phyloP scores from a whole-genome alignment of 37 sponge, comb jelly and placozoan species.

The Diacarnus erythraeanus region DNA sequence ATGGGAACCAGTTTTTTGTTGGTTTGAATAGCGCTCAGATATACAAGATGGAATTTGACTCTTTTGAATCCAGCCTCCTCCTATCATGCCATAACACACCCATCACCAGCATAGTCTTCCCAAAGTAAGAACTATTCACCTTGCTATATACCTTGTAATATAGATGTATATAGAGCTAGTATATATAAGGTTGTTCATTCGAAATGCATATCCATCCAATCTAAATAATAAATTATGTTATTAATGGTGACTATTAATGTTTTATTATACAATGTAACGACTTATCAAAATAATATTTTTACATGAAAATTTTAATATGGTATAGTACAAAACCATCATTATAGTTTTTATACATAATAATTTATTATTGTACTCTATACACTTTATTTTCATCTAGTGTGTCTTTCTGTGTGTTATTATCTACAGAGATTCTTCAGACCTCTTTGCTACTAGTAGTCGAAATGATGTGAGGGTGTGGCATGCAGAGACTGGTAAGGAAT shows the following conservation, averaged over 20 bases:
- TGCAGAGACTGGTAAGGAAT: slow-evolving; percentile 84
- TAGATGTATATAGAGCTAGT: too few relatives aligned
- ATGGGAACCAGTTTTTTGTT: slow-evolving; percentile 86
- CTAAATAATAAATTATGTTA: too few relatives aligned
- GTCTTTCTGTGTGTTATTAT: too few relatives aligned
- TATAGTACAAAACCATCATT: background rate
- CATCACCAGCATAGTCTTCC: slow-evolving; percentile 85
- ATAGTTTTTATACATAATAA: background rate
- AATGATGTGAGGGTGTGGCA: slow-evolving; percentile 96
- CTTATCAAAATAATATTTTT: too few relatives aligned
- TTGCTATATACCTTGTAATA: too few relatives aligned
- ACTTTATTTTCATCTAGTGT: background rate
- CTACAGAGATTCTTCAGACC: slow-evolving; percentile 70
- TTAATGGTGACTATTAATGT: too few relatives aligned
- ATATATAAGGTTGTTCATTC: too few relatives aligned
- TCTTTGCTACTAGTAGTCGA: slow-evolving; percentile 96
- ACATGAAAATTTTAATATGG: background rate
- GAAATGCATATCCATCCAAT: too few relatives aligned
- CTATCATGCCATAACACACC: slow-evolving; percentile 66
- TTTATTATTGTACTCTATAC: background rate
- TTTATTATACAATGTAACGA: too few relatives aligned
- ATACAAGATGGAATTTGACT: slow-evolving; percentile 49
- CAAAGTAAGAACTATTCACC: slow-evolving; percentile 32
- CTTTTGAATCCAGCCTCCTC: slow-evolving; percentile 63
- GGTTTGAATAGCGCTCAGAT: slow-evolving; percentile 68